Conservation (phyloP, 2,113 vertebrate species). For the Hassar affinis region DNA sequence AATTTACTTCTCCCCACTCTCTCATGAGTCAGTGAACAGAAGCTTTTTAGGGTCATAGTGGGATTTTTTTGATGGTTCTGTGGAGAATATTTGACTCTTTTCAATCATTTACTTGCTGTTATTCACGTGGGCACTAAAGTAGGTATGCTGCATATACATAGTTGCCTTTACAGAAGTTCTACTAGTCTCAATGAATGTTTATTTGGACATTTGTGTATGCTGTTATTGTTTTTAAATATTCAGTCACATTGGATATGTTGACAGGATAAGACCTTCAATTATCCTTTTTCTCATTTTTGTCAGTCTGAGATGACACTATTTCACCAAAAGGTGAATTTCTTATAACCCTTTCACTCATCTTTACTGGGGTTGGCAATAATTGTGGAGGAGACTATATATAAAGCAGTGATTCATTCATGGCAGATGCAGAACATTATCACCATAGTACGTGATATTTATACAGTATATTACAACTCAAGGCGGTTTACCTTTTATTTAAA, state of each 20-base stretch:
- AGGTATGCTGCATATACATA: not conserved
- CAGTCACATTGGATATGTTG: not conserved
- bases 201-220: not conserved
- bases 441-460: not conserved
- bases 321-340: no score
- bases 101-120: not conserved
- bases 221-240: not conserved
- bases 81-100: not conserved
- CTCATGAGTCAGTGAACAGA: slow-evolving; percentile 4
- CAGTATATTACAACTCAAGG: not conserved
- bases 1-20: slow-evolving; percentile 18
- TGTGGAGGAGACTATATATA: not conserved
- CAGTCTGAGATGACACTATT: no score
- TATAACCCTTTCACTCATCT: no score
- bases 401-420: not conserved
- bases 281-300: not conserved
- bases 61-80: not conserved
- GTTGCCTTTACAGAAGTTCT: not conserved
- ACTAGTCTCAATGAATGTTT: not conserved
- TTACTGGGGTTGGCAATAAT: no score
- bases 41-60: slow-evolving; percentile 21
- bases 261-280: not conserved
- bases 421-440: not conserved
- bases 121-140: not conserved
- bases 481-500: not conserved